Conservation (phyloP, 2,888 invertebrate species). For the Cinara cedri region DNA sequence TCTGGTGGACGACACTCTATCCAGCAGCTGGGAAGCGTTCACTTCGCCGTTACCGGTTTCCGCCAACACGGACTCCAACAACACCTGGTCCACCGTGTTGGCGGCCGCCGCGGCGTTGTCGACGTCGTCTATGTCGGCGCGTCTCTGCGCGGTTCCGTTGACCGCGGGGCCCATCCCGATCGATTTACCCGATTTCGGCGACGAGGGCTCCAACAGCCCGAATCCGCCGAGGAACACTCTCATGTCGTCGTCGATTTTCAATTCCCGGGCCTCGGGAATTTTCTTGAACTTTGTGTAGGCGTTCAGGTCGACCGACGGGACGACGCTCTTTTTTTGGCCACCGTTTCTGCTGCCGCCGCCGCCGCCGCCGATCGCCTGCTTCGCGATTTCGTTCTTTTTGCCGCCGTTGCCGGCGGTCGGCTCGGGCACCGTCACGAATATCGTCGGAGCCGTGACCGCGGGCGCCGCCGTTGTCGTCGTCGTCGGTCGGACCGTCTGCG, state of each 20-base stretch:
- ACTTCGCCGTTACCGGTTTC: conserved; percentile 3
- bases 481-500: not conserved
- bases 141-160: conserved; percentile 16
- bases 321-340: not conserved
- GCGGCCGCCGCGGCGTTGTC: not conserved
- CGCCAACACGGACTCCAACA: conserved; percentile 15
- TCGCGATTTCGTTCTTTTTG: not conserved
- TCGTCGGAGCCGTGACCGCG: not conserved
- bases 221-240: conserved; percentile 64
- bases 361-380: not conserved
- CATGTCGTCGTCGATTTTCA: conserved; percentile 62
- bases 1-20: conserved; percentile 16
- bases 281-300: conserved; percentile 65
- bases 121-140: not conserved
- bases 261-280: conserved; percentile 62
- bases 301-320: conserved; percentile 60
- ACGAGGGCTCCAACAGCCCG: conserved; percentile 62
- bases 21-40: conserved; percentile 1
- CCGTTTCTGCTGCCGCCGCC: not conserved
- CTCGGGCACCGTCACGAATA: conserved; percentile 27
- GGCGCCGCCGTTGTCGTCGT: not conserved
- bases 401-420: not conserved
- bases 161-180: not conserved
- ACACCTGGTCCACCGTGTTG: conserved; percentile 48
- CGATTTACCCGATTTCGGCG: conserved; percentile 46